Conservation (phyloP, 2,113 vertebrate genomes). For the Edolisoma coerulescens region DNA sequence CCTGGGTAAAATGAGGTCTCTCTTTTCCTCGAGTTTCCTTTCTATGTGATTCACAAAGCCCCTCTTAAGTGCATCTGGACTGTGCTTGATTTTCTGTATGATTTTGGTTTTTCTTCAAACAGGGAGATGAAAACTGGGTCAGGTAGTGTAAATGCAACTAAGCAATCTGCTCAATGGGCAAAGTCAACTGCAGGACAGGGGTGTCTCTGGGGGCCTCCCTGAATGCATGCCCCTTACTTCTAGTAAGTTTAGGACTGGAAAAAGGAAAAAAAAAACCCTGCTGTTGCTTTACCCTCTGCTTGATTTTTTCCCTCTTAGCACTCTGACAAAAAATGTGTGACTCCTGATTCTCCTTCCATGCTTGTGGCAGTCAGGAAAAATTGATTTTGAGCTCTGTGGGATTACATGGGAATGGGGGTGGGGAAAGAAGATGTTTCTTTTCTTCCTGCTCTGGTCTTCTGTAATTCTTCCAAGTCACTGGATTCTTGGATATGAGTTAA, state of each 20-base stretch:
- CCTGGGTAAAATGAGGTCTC: not conserved
- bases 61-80: not conserved
- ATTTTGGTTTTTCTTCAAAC: not conserved
- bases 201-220: not conserved
- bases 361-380: not conserved
- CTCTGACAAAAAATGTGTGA: not conserved
- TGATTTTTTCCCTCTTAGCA: not conserved
- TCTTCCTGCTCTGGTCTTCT: not conserved
- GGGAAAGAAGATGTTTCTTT: not conserved
- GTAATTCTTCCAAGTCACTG: not conserved
- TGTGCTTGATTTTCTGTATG: not conserved
- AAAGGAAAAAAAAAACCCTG: not conserved
- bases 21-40: not conserved
- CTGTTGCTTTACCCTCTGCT: not conserved
- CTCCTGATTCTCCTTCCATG: not conserved
- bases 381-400: not conserved
- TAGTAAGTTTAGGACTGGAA: not conserved
- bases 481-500: not conserved
- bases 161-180: not conserved
- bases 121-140: conserved; percentile 16
- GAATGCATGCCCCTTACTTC: not conserved
- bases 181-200: not conserved
- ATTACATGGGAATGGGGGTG: not conserved
- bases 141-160: not conserved
- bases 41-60: not conserved